Conservation (phyloP, 1,140 invertebrate species). For the Apolygus lucorum region DNA sequence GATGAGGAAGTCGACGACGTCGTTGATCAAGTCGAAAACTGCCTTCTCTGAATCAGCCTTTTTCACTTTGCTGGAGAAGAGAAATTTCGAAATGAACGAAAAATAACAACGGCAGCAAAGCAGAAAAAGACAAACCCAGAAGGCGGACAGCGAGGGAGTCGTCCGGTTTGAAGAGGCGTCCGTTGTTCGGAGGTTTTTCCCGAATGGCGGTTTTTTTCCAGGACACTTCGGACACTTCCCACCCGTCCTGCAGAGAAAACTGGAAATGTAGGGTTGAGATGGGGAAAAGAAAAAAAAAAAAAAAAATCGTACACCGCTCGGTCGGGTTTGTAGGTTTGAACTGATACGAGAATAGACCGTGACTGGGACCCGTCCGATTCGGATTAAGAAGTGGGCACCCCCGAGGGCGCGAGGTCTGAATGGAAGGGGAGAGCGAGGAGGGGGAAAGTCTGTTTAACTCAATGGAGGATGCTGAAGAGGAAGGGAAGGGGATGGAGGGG, state of each 20-base stretch:
- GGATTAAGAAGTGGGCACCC: slow-evolving; percentile 1
- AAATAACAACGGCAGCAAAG: slow-evolving; percentile 10
- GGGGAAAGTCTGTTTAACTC: neutral
- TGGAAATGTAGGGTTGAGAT: too few species aligned
- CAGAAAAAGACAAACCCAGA: slow-evolving; percentile 12
- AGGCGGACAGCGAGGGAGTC: neutral
- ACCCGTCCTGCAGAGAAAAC: too few species aligned
- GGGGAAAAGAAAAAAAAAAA: too few species aligned
- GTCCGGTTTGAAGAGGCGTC: neutral
- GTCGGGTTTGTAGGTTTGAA: neutral
- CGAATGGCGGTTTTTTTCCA: too few species aligned
- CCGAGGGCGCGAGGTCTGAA: neutral
- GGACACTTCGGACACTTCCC: too few species aligned
- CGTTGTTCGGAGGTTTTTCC: neutral
- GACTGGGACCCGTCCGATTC: neutral
- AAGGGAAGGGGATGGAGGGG: too few species aligned
- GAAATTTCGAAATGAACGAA: neutral
- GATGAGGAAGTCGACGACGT: too few species aligned
- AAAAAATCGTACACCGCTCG: neutral
- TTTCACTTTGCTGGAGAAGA: slow-evolving; percentile 6
- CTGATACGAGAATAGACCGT: slow-evolving; percentile 12
- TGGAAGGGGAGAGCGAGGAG: neutral
- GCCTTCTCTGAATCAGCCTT: slow-evolving; percentile 10
- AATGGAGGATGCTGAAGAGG: neutral
- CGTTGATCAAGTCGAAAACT: too few species aligned